Conservation (phyloP, 2,797 vertebrate species). For the Cyclopterus lumpus region DNA sequence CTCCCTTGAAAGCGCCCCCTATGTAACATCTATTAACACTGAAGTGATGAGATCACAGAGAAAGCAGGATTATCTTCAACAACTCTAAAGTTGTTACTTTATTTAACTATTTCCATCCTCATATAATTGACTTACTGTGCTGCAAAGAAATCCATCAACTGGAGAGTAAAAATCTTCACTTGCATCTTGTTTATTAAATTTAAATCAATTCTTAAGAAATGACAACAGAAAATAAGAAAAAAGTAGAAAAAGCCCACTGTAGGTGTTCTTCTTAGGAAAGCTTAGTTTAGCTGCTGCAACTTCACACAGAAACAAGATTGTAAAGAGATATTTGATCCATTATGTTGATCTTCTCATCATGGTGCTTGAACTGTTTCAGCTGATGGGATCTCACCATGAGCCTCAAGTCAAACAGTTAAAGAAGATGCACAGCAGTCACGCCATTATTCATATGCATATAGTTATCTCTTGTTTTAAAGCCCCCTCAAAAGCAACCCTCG, state of each 20-base stretch:
- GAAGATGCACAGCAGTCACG: not conserved
- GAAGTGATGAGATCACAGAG: constrained; percentile 71
- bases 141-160: constrained; percentile 12
- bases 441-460: not conserved
- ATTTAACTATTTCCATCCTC: constrained; percentile 31
- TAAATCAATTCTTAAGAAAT: not conserved
- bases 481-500: not conserved
- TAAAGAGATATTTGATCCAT: not conserved
- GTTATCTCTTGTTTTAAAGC: not conserved
- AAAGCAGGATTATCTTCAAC: constrained; percentile 59
- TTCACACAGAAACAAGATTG: not conserved
- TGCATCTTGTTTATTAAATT: not conserved
- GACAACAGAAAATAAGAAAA: constrained; percentile 20
- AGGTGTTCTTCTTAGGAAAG: not conserved
- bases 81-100: constrained; percentile 25
- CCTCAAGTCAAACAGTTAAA: not conserved
- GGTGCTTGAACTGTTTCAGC: not conserved
- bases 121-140: not conserved
- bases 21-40: constrained; percentile 82
- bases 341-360: constrained; percentile 4
- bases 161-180: constrained; percentile 11
- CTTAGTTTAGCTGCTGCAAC: not conserved
- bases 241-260: not conserved
- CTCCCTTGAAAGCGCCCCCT: constrained; percentile 79
- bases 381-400: not conserved